Evolutionary conservation across 2,888 invertebrate genomes (phyloP).

Genomic region (Eueremaeus valkanovi): DNA sequence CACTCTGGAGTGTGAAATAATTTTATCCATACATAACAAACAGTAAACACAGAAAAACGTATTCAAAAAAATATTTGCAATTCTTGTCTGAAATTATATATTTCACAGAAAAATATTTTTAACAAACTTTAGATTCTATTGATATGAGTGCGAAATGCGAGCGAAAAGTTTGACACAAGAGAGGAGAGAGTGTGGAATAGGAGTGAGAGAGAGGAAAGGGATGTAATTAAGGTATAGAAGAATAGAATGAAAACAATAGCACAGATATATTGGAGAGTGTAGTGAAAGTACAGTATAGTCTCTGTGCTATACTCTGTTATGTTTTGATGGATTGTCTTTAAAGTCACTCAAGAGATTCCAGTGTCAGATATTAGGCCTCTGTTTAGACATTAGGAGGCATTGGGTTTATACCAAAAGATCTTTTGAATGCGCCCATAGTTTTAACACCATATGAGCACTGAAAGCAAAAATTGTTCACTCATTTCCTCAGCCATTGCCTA

Average conservation of each 20-base stretch:
- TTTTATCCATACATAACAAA: background rate
- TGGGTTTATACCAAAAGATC: background rate
- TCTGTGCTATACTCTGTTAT: background rate
- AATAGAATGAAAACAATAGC: slow-evolving; percentile 1
- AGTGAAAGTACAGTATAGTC: background rate
- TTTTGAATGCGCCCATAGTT: slow-evolving; percentile 9
- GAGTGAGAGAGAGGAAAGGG: slow-evolving; percentile 11
- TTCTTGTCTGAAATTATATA: background rate
- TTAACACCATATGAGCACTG: background rate
- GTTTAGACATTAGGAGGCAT: background rate
- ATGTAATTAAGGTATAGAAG: background rate
- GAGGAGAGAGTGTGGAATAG: background rate
- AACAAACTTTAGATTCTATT: too few species aligned
- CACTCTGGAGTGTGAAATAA: too few species aligned
- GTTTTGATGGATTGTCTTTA: slow-evolving; percentile 18
- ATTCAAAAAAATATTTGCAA: background rate
- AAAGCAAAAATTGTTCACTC: slow-evolving; percentile 4
- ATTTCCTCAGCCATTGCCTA: slow-evolving; percentile 11
- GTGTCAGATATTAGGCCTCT: background rate
- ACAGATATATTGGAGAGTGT: slow-evolving; percentile 1
- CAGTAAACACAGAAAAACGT: background rate
- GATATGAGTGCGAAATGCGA: too few species aligned
- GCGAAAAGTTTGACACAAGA: background rate
- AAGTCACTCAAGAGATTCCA: slow-evolving; percentile 20
- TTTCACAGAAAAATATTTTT: too few species aligned